Percentiles rank a stretch among this genome's conserved stretches.
phyloP scores from a whole-genome alignment of 2,797 vertebrate species.

The Coilia nasus region DNA sequence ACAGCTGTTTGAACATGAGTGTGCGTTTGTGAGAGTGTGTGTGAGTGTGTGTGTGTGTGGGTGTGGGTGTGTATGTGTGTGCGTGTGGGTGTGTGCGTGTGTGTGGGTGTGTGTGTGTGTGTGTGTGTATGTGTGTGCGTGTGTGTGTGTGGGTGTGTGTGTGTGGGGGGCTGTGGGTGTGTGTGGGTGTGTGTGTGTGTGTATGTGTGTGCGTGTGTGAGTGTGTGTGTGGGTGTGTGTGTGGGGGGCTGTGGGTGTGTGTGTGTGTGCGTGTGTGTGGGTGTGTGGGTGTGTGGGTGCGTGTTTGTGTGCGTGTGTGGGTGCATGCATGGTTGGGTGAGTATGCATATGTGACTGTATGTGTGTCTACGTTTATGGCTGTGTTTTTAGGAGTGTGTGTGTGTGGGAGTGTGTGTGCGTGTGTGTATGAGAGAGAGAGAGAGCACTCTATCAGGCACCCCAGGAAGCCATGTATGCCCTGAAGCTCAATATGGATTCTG shows the following conservation, averaged over 20 bases:
- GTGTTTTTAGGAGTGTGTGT: slow-evolving; percentile 3
- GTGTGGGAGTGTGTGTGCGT: neutral
- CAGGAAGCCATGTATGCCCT: slow-evolving; percentile 33
- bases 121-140: neutral
- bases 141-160: neutral
- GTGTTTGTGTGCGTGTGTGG: neutral
- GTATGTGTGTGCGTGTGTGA: neutral
- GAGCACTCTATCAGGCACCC: neutral
- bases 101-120: neutral
- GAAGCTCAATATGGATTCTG: slow-evolving; percentile 39
- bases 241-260: no score
- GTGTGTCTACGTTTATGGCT: neutral
- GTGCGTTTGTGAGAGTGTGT: neutral
- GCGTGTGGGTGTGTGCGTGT: neutral
- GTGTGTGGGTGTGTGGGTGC: no score
- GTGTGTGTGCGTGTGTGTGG: no score
- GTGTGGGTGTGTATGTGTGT: neutral
- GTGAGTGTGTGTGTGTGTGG: neutral
- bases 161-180: neutral
- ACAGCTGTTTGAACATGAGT: neutral
- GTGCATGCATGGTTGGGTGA: neutral
- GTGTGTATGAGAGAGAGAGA: neutral
- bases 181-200: neutral
- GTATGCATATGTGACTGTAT: neutral
- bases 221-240: neutral